These are phyloP conservation scores for Empidonax alnorum DNA, from an alignment of 2,113 vertebrate species.

Conservation along the genomic window DNA sequence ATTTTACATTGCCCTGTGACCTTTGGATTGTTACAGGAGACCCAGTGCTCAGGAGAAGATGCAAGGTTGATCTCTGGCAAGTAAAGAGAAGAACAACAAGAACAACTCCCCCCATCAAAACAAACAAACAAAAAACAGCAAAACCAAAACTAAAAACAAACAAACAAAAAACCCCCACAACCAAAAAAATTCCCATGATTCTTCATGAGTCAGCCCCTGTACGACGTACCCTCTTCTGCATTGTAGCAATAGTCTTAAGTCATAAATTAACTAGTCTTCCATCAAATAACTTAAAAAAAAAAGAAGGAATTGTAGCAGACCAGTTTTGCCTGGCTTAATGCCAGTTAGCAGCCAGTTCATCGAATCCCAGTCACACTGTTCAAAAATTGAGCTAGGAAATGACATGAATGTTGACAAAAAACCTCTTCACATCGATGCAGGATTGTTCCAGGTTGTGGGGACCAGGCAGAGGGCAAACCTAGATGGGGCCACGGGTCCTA, in stretches of 20 bases:
- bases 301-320: constrained; percentile 72
- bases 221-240: constrained; percentile 52
- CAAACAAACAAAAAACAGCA: not conserved
- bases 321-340: constrained; percentile 76
- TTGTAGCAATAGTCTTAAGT: constrained; percentile 73
- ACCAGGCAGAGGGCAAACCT: constrained; percentile 5
- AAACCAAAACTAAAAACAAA: not conserved
- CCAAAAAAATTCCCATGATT: constrained; percentile 25
- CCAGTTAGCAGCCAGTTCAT: constrained; percentile 88
- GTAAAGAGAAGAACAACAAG: not conserved
- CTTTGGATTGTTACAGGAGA: constrained; percentile 41
- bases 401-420: constrained; percentile 28
- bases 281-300: constrained; percentile 84
- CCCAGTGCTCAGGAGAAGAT: constrained; percentile 43
- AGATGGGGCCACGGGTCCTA: constrained; percentile 45
- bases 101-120: not conserved
- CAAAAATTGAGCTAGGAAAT: constrained; percentile 74
- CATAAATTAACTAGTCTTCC: constrained; percentile 83
- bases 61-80: constrained; percentile 53
- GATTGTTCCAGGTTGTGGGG: constrained; percentile 50
- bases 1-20: constrained; percentile 5
- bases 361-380: constrained; percentile 75
- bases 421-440: constrained; percentile 75
- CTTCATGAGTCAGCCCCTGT: constrained; percentile 42
- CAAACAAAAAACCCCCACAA: not conserved